Evolutionary conservation across 2,797 vertebrate species (phyloP).

Genomic region (Nothura maculosa): DNA sequence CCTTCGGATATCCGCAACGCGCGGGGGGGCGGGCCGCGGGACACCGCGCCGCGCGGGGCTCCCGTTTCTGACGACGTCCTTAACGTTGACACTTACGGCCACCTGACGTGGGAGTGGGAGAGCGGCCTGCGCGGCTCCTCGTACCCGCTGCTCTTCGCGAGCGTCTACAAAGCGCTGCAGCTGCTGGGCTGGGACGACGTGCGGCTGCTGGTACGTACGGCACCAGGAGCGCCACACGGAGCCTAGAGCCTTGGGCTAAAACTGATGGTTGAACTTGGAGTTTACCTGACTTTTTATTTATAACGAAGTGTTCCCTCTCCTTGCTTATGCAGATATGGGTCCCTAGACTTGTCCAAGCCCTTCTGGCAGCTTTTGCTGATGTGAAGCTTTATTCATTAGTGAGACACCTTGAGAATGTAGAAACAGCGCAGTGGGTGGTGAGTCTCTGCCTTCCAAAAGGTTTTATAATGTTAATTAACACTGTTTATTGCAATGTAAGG

Average conservation of each 20-base stretch:
- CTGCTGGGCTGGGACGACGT: conserved; percentile 86
- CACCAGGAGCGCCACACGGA: background rate
- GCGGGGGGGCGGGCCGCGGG: no score
- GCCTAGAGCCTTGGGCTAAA: no score
- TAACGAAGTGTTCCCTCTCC: background rate
- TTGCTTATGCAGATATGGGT: conserved; percentile 88
- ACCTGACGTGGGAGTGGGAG: conserved; percentile 97
- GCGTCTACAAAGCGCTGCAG: conserved; percentile 89
- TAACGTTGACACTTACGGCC: conserved; percentile 89
- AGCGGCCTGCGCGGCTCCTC: conserved; percentile 89
- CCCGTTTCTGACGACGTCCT: conserved; percentile 58
- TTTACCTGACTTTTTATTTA: background rate
- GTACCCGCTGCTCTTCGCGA: conserved; percentile 92
- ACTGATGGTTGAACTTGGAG: background rate
- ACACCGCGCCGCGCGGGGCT: background rate
- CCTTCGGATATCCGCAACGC: conserved; percentile 92
- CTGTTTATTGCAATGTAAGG: background rate
- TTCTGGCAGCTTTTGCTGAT: conserved; percentile 91
- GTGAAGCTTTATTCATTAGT: conserved; percentile 88
- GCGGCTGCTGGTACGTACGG: conserved; percentile 86
- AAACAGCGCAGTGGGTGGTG: conserved; percentile 91
- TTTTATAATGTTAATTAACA: background rate
- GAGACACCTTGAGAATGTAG: conserved; percentile 82
- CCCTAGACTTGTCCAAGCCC: conserved; percentile 89
- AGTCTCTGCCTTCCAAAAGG: conserved; percentile 42